These are phyloP conservation scores for Hyalella azteca DNA, from an alignment of 2,888 invertebrate species.

Conservation along the genomic window DNA sequence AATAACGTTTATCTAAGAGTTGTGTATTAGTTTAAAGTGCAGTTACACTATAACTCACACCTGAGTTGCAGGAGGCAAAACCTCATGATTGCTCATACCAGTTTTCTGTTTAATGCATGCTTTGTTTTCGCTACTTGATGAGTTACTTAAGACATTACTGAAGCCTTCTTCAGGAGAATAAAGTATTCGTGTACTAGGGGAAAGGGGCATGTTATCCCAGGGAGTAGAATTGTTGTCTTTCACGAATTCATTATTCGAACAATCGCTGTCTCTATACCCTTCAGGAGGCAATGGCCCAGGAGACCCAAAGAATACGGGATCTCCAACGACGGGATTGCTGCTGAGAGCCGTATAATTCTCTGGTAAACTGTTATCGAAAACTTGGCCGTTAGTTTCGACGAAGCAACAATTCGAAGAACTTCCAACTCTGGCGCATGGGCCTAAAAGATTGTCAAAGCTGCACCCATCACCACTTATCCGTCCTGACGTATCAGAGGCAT, in stretches of 20 bases:
- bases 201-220: constrained; percentile 53
- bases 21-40: too few species aligned
- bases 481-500: constrained; percentile 39
- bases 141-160: constrained; percentile 1
- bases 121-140: neutral
- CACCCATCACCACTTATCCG: constrained; percentile 55
- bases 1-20: neutral
- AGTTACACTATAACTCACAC: constrained; percentile 16
- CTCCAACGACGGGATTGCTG: neutral
- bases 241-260: constrained; percentile 38
- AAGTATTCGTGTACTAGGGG: constrained; percentile 52
- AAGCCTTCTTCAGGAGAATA: constrained; percentile 56
- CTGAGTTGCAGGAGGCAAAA: constrained; percentile 10
- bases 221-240: constrained; percentile 44
- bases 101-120: neutral
- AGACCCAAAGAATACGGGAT: neutral
- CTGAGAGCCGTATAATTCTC: constrained; percentile 51
- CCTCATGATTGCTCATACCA: neutral
- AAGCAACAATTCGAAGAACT: constrained; percentile 47
- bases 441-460: constrained; percentile 55
- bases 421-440: constrained; percentile 48
- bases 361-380: constrained; percentile 52
- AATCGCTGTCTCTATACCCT: constrained; percentile 53
- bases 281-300: constrained; percentile 51
- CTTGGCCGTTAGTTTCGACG: constrained; percentile 39